Evolutionary conservation across 2,113 vertebrate genomes (phyloP).

Genomic region (Andinoacara biseriatus): DNA sequence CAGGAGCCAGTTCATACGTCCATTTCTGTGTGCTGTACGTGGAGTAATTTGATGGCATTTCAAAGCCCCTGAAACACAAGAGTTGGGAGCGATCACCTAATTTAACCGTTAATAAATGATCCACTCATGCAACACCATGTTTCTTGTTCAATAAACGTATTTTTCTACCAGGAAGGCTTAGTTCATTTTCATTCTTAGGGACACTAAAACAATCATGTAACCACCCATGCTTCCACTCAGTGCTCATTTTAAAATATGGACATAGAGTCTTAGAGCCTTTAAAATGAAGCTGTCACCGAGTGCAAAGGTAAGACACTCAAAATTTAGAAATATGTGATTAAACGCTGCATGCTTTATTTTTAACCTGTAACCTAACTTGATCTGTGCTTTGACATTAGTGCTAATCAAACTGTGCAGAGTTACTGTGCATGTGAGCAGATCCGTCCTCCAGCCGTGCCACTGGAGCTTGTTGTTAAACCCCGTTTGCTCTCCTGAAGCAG

Average conservation of each 20-base stretch:
- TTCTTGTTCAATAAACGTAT: constrained; percentile 91
- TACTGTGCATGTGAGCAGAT: neutral
- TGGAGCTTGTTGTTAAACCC: constrained; percentile 18
- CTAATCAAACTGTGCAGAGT: neutral
- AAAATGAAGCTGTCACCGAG: constrained; percentile 24
- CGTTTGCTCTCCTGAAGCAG: constrained; percentile 80
- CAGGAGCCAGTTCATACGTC: constrained; percentile 34
- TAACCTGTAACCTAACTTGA: neutral
- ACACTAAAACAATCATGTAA: neutral
- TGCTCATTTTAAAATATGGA: neutral
- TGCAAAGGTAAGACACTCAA: constrained; percentile 72
- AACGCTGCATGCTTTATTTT: constrained; percentile 18
- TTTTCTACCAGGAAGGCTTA: constrained; percentile 88
- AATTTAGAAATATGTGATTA: too few relatives aligned
- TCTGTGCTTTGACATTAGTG: neutral
- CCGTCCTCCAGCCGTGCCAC: neutral
- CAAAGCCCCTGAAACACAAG: constrained; percentile 32
- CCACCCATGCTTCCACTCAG: neutral
- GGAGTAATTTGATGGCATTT: constrained; percentile 47
- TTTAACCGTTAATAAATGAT: constrained; percentile 72
- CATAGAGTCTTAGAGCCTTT: constrained; percentile 10
- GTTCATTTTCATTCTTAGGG: constrained; percentile 67
- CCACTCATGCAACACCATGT: constrained; percentile 76
- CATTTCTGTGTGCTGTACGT: constrained; percentile 52
- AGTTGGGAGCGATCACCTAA: constrained; percentile 46